Percentiles rank a stretch among this genome's conserved stretches.
Conservation (phyloP, 2,888 invertebrate species). For the Diarsia rubi region DNA sequence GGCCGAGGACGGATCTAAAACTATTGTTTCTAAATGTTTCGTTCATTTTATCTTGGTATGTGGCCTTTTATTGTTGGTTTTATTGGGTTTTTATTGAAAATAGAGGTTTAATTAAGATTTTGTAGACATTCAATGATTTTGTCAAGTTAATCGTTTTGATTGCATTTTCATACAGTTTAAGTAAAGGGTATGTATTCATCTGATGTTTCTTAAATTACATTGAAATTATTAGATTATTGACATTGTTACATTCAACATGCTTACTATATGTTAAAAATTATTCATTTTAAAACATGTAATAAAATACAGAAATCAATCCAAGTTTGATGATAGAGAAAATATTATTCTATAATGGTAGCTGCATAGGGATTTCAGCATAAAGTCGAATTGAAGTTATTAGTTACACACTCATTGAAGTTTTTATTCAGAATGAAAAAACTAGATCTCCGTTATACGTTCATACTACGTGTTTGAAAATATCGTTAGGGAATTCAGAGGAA, state of each 20-base stretch:
- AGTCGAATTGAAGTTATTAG: neutral
- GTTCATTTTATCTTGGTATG: conserved; percentile 49
- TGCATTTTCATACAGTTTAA: neutral
- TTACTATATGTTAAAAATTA: neutral
- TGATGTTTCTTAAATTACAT: neutral
- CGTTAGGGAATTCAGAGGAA: neutral
- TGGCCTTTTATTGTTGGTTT: conserved; percentile 47
- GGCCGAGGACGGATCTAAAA: conserved; percentile 52
- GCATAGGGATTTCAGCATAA: neutral
- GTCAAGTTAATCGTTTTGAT: neutral
- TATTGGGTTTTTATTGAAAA: conserved; percentile 24
- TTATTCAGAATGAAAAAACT: neutral
- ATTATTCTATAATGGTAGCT: neutral
- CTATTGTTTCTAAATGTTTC: conserved; percentile 63
- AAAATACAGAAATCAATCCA: neutral
- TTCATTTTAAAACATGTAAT: neutral
- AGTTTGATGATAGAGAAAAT: neutral
- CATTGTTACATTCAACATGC: neutral
- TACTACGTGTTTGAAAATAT: neutral
- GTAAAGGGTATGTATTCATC: neutral
- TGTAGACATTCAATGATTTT: conserved; percentile 1
- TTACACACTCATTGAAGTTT: neutral
- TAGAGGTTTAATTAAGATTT: conserved; percentile 27
- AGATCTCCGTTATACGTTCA: too few species aligned
- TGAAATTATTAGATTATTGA: neutral